These are phyloP conservation scores for Rhysida immarginata DNA, from an alignment of 1,140 invertebrate genomes.

Conservation along the genomic window DNA sequence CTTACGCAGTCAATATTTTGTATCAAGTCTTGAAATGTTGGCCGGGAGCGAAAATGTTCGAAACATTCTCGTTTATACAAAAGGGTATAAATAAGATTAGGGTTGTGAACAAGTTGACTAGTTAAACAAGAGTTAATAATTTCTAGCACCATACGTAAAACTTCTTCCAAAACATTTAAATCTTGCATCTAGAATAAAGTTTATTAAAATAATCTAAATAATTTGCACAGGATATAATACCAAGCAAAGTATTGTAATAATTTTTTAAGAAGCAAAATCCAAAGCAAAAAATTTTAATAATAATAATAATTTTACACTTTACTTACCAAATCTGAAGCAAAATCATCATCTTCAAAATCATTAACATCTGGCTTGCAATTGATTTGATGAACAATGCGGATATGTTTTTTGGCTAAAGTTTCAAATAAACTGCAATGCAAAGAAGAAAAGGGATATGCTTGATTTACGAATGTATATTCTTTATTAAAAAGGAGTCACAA, in stretches of 20 bases:
- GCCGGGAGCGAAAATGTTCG: conserved; percentile 65
- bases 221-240: neutral
- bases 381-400: conserved; percentile 33
- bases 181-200: conserved; percentile 50
- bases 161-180: conserved; percentile 88
- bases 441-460: no score
- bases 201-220: neutral
- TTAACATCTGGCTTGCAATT: conserved; percentile 12
- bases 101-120: conserved; percentile 74
- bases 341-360: conserved; percentile 23
- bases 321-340: conserved; percentile 17
- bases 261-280: neutral
- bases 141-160: conserved; percentile 87
- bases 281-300: neutral
- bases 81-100: conserved; percentile 88
- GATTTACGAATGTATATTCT: no score
- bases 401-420: conserved; percentile 63
- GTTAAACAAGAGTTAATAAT: conserved; percentile 87
- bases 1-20: conserved; percentile 88
- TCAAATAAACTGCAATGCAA: conserved; percentile 51
- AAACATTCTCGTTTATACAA: conserved; percentile 89
- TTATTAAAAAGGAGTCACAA: no score
- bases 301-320: neutral
- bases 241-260: neutral
- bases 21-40: conserved; percentile 85